Evolutionary conservation across 2,797 vertebrate genomes (phyloP).

Genomic region (Sebastes iracundus): DNA sequence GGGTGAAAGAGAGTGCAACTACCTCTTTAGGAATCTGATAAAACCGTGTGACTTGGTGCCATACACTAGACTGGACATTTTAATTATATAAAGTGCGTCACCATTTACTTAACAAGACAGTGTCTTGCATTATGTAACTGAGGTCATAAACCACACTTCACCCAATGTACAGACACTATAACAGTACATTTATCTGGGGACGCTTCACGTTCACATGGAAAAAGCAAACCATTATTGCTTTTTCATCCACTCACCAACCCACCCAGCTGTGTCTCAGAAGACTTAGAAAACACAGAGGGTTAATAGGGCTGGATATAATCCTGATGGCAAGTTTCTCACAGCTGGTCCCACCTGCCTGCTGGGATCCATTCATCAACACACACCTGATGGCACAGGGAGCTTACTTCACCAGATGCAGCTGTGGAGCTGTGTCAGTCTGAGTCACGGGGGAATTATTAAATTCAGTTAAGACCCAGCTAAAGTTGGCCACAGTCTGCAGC

Average conservation of each 20-base stretch:
- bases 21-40: background rate
- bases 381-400: conserved; percentile 27
- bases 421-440: conserved; percentile 24
- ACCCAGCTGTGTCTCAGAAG: background rate
- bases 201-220: background rate
- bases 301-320: background rate
- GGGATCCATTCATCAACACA: conserved; percentile 32
- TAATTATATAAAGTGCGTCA: background rate
- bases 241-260: background rate
- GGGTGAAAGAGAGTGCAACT: background rate
- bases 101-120: background rate
- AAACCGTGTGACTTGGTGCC: background rate
- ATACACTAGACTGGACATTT: background rate
- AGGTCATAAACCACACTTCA: background rate
- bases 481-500: conserved; percentile 25
- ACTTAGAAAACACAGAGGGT: background rate
- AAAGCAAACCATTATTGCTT: background rate
- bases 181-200: background rate
- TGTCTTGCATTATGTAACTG: background rate
- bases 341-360: conserved; percentile 44
- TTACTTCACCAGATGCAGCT: conserved; percentile 36
- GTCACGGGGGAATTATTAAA: conserved; percentile 53
- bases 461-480: conserved; percentile 44
- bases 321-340: conserved; percentile 18
- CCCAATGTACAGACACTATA: background rate